phyloP scores from a whole-genome alignment of 2,113 vertebrate species.

The Abramis brama region DNA sequence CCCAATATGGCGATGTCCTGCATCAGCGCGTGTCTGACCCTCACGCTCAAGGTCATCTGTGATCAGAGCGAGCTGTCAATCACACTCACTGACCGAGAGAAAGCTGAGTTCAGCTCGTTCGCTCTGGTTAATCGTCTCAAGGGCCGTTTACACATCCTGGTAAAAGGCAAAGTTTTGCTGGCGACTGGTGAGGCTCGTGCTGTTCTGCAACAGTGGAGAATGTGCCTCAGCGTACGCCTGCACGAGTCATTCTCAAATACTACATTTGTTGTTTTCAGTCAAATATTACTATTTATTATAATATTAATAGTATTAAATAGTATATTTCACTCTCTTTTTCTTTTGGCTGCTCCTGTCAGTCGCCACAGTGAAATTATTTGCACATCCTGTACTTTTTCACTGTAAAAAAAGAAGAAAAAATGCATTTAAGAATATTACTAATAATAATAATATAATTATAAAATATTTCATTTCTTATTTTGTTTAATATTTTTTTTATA shows the following conservation, averaged over 20 bases:
- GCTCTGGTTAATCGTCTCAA: not conserved
- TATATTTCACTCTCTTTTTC: no score
- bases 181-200: not conserved
- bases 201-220: not conserved
- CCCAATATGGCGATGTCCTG: conserved; percentile 54
- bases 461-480: no score
- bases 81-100: not conserved
- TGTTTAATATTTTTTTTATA: no score
- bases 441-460: no score
- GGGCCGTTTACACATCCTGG: not conserved
- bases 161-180: not conserved
- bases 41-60: conserved; percentile 71
- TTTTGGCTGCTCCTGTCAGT: no score
- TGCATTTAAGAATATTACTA: no score
- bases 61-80: conserved; percentile 55
- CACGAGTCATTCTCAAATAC: not conserved
- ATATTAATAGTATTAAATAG: no score
- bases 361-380: no score
- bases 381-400: no score
- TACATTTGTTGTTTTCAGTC: no score
- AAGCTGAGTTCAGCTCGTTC: not conserved
- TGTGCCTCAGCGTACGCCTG: not conserved
- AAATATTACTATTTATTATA: no score
- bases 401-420: no score
- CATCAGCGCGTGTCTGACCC: conserved; percentile 73